Base-by-base conservation (phyloP, 2,888 invertebrate species). In the Steinernema carpocapsae region DNA sequence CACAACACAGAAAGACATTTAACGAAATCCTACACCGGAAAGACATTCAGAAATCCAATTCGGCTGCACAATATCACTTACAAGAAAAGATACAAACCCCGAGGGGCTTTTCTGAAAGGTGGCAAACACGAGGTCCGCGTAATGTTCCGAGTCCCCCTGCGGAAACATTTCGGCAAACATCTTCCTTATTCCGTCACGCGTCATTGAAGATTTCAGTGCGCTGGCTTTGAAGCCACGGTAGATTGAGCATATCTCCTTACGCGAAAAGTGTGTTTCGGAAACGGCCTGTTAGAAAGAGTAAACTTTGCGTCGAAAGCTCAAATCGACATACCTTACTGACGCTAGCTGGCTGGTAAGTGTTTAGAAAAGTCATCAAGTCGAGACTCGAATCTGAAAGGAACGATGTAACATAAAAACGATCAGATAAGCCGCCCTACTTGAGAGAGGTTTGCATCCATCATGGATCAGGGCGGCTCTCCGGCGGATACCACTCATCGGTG, bases 161-260 rank as follows among this genome's bases (percentile, higher is more conserved):
- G 82, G 83, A 76, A 85, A 85, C 12, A 85, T 78, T 70, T 84
- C 83, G 2, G 80, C 80, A 74, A 85, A 85, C 52, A 84, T 82
- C 71, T 83, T 80, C 29, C 85, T 77, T 48, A 85, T 75, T 52
- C 82, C 83, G 64, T 83, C 84, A 77, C 76, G 64, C 77, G 79
- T 74, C 46, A 85, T 83, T 19, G 84, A 80, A n/a, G 85, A 84
- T 64, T 81, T 85, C 3, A 84, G 84, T 1, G 84, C 80, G 3
- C 83, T 82, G 74, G 83, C 84, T 74, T 85, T 85, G 79, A 85
- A 85, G 0, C 82, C 81, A 71, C 85, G 72, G 76, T 85, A 85
- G 37, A 85, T 82, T 48, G 84, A 79, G 71, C 81, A 78, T 6
- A 85, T 80, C 71, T 85, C 85, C 59, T 82, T 82, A 73, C 78